Evolutionary conservation across 2,113 vertebrate species (phyloP), one percentile per base, ranked within the genome.

Genomic region (Rhinogobius similis): DNA sequence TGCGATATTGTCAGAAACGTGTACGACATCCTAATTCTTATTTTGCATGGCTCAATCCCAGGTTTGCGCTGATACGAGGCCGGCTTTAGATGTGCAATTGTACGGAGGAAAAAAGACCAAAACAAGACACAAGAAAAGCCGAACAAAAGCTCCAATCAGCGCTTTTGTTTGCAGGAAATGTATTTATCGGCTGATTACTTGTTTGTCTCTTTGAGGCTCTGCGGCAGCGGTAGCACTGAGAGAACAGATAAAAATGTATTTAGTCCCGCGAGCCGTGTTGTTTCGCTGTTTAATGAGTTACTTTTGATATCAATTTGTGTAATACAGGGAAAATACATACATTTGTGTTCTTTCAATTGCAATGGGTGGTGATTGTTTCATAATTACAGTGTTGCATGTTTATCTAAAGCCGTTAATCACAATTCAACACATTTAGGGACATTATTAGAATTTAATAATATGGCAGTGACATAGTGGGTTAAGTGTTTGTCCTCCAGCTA

Each of bases 61-160:
- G 59, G 59, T 36, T 18, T n/a, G 29, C 10, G 59, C 36, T 62
- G 18, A 20, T 62, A 21, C 10, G n/a, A n/a, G n/a, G 29, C 18
- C 20, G 18, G 29, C 29, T 38, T 36, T 62, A 62, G 29, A 5
- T 61, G 29, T 61, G 29, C 10, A 11, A 18, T 38, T 62, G 61
- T 13, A 39, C 21, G 21, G 14, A 36, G 8, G 10, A 38, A 32
- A 38, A 61, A 32, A 9, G 20, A 38, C 59, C 29, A 62, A 20
- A 20, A 38, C 16, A 23, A n/a, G 29, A 41, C 29, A 62, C 4
- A 23, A 41, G 6, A 20, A 39, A 62, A 41, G 43, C 36, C 2
- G 2, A 62, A 62, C 61, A 62, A 39, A 62, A 62, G 61, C 61
- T 12, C 32, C 61, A 62, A 62, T 62, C 61, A 62, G 61, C n/a